Evolutionary conservation across 1,140 invertebrate species (phyloP), one percentile per base, ranked within the genome.

Genomic region (Brachionus angularis): DNA sequence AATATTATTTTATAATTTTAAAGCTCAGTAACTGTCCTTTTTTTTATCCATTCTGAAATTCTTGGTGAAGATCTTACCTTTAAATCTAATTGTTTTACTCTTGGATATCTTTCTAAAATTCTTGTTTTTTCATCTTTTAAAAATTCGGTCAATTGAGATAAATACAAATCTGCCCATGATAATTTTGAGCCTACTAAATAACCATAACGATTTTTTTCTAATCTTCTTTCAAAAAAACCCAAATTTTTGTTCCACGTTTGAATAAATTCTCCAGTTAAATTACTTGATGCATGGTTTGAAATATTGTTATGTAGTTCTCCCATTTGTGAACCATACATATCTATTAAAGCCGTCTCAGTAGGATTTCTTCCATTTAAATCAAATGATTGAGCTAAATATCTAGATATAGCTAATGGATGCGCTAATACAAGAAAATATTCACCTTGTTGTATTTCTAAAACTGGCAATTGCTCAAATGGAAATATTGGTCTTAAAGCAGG

Each of bases 381-480:
- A 14, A 23, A 55, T 71, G 44, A 2, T 14, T 21, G 39, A 7
- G 49, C 69, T 12, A 71, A 27, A 55, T 55, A 71, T 39, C 52
- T 8, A 34, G 49, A 49, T 64, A 64, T 64, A n/a, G 61, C 61
- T 27, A 31, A 25, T 14, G 39, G 29, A 8, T 64, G 61, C 16
- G 61, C 42, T 29, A 70, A 49, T 25, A 23, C 58, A 2, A 42
- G 16, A 16, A 50, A 27, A 25, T 70, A 4, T 0, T 25, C 23
- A 23, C 47, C 42, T 71, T 46, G 53, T 18, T 42, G 36, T 3
- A 61, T 23, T 58, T 72, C 52, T 18, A 72, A 42, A 49, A 72
- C 36, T 21, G 71, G 71, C 21, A 72, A 12, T 33, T 72, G 50
- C 23, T 53, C 71, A 33, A 61, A 58, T 12, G 71, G 71, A 10